Evolutionary conservation across 2,888 invertebrate species (phyloP), one percentile per base, ranked within the genome.

Genomic region (Eubasilissa splendida): DNA sequence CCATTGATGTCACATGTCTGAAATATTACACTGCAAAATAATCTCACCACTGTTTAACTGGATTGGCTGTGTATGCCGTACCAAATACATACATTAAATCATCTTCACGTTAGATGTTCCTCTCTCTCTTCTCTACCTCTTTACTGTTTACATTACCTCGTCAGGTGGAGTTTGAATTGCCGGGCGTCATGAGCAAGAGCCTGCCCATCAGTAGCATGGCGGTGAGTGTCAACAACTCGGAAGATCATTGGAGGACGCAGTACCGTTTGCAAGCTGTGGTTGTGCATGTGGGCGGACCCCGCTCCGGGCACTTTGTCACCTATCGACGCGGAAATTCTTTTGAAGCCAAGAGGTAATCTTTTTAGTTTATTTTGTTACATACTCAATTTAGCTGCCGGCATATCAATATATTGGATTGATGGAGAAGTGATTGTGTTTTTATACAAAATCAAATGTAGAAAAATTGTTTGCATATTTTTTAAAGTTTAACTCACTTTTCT

Each of bases 301-400:
- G 95, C 87, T 95, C 96, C 70, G 99, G 99, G 1, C 99, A 99
- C 91, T 99, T 98, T 91, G 95, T 98, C 82, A 97, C 98, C 68
- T 98, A 97, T 88, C 91, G 98, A 82, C 92, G 97, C 14, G 96
- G 96, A 83, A 92, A 92, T 87, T 91, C 91, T 58, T 88, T 90
- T 84, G 91, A 91, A 84, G 89, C 90, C 83, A 91, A 91, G 86
- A 87, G 92, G 87, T 91, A 84, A 79, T 31, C 65, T n/a, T 70
- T 80, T 70, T 22, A 65, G 12, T 54, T 54, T 54, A 12, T 22
- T 22, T 22, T 22, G 22, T 22, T 22, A 22, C 22, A 22, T 22
- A 22, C 1, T 22, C 22, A 22, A 22, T 54, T 54, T 54, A 54
- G 1, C 12, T 54, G 12, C 54, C 54, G 9, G 1, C 54, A 12